Conservation (phyloP, 2,888 invertebrate genomes). For the Lomographa bimaculata region DNA sequence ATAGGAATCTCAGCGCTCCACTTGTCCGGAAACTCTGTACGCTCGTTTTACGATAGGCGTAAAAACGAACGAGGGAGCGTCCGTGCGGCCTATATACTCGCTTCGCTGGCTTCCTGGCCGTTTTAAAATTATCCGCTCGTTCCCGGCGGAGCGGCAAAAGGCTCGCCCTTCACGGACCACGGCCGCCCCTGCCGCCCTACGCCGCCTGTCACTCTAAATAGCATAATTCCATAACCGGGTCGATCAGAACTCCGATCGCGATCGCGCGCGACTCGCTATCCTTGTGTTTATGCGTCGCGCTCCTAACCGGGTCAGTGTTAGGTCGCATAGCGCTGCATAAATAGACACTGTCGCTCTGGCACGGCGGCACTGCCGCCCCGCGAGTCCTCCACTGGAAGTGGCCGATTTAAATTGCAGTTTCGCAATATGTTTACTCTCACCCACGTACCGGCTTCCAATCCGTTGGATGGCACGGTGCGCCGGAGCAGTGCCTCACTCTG, state of each 20-base stretch:
- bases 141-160: slow-evolving; percentile 70
- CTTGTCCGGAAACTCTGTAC: slow-evolving; percentile 67
- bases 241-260: slow-evolving; percentile 40
- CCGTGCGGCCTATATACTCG: slow-evolving; percentile 76
- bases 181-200: slow-evolving; percentile 62
- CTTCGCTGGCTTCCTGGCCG: slow-evolving; percentile 75
- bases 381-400: slow-evolving; percentile 41
- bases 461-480: slow-evolving; percentile 53
- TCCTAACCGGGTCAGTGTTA: slow-evolving; percentile 81
- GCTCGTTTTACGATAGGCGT: slow-evolving; percentile 68
- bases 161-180: slow-evolving; percentile 74
- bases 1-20: slow-evolving; percentile 66
- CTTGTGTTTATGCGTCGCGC: slow-evolving; percentile 71
- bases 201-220: slow-evolving; percentile 53
- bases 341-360: slow-evolving; percentile 62
- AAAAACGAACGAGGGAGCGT: slow-evolving; percentile 60
- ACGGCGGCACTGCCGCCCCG: slow-evolving; percentile 44
- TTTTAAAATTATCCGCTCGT: slow-evolving; percentile 75
- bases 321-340: slow-evolving; percentile 78
- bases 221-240: slow-evolving; percentile 51
- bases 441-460: slow-evolving; percentile 61
- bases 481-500: slow-evolving; percentile 33
- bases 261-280: slow-evolving; percentile 50
- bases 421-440: slow-evolving; percentile 69
- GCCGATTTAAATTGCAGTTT: slow-evolving; percentile 55